Evolutionary conservation across 2,888 invertebrate species (phyloP).

Genomic region (Drosophila melanosoma): DNA sequence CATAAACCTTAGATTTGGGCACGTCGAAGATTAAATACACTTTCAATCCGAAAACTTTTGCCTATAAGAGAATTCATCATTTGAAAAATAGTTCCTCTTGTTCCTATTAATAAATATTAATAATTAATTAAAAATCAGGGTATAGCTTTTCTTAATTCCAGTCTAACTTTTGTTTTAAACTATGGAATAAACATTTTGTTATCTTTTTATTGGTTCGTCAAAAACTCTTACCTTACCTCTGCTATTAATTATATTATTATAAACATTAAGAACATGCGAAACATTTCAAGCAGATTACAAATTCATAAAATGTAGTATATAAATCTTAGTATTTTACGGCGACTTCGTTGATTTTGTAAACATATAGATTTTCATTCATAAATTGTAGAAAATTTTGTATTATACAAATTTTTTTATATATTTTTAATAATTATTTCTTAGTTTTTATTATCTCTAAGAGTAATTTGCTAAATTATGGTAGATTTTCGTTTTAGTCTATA

Average conservation of each 20-base stretch:
- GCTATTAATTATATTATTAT: background rate
- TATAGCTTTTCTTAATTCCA: background rate
- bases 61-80: background rate
- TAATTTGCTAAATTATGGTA: background rate
- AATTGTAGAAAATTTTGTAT: background rate
- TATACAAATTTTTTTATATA: background rate
- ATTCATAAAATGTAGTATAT: background rate
- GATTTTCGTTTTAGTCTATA: background rate
- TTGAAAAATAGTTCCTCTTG: background rate
- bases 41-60: background rate
- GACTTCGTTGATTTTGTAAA: background rate
- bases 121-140: too few relatives aligned
- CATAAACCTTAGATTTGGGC: background rate
- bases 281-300: background rate
- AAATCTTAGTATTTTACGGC: background rate
- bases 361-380: background rate
- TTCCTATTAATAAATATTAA: background rate
- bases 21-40: background rate
- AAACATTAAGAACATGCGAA: background rate
- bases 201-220: background rate
- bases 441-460: too few relatives aligned
- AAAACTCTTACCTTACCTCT: background rate
- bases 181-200: background rate
- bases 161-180: background rate
- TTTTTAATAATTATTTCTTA: background rate